Percentiles rank a stretch among this genome's conserved stretches.
phyloP scores from a whole-genome alignment of 2,113 vertebrate genomes.

The Leucosticte australis region DNA sequence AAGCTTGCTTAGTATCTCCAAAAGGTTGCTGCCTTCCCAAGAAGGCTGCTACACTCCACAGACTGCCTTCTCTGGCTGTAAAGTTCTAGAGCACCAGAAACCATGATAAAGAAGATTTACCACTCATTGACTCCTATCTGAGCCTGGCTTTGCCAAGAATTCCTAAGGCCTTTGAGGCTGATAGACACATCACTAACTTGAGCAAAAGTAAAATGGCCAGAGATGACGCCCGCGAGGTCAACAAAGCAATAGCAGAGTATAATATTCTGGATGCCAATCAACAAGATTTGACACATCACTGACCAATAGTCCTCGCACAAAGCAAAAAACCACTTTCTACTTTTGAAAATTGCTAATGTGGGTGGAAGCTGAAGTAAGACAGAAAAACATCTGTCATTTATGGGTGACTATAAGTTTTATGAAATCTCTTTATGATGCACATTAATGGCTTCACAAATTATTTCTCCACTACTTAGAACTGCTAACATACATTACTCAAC shows the following conservation, averaged over 20 bases:
- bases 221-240: background rate
- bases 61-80: background rate
- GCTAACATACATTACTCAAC: background rate
- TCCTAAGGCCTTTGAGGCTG: background rate
- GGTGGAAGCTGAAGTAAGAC: background rate
- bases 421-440: background rate
- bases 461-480: background rate
- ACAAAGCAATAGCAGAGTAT: background rate
- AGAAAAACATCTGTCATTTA: background rate
- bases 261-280: background rate
- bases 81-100: background rate
- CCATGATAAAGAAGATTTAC: background rate
- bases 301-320: background rate
- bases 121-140: background rate
- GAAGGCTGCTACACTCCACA: background rate
- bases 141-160: background rate
- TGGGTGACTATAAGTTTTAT: background rate
- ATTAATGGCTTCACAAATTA: conserved; percentile 29
- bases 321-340: background rate
- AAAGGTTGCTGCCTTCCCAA: background rate
- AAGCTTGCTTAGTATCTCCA: background rate
- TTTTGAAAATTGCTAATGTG: background rate
- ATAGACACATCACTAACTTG: background rate
- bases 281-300: background rate
- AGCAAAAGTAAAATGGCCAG: background rate